Evolutionary conservation across 1,140 invertebrate species (phyloP), one percentile per base, ranked within the genome.

Genomic region (Calliopsis andreniformis): DNA sequence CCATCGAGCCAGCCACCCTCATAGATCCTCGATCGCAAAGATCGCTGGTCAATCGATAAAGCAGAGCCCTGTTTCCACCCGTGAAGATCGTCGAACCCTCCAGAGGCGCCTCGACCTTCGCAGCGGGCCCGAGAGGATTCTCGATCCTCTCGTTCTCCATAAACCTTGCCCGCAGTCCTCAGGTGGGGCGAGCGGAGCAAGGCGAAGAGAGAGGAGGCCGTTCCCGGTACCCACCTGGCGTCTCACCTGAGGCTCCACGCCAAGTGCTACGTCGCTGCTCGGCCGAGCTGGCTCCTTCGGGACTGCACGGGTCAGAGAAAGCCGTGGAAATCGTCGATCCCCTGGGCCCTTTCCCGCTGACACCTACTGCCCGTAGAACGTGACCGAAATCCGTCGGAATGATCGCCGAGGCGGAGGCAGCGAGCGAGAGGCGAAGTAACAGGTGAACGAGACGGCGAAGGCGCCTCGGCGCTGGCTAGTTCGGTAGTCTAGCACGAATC

Each of bases 191-290:
- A 53, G 64, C 62, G 45, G 56, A 70, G 67, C 67, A 42, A 62
- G 55, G 79, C 61, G 76, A 58, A 58, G 62, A 53, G 67, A 80
- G 72, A 75, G 75, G 80, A 76, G 84, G 83, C 86, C 76, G 71
- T 78, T 87, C 83, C 70, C 68, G 83, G 82, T 86, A 86, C 86
- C 89, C 87, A 90, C 87, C 89, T 90, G 86, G 87, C 88, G 85
- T 89, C 84, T 88, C 85, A 84, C 79, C 83, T 71, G 82, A 85
- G 73, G 83, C 82, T 66, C 75, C 73, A 43, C 62, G 73, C 49
- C 51, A 73, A 78, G 78, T 84, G 51, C 78, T 67, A 75, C 81
- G 82, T 84, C 49, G 64, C 42, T 66, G 78, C 68, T 76, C 71
- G 80, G 20, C 35, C 83, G 76, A 80, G 81, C 73, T 79, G 68